These are phyloP conservation scores for Ruditapes philippinarum DNA, from an alignment of 1,140 invertebrate genomes.

Conservation along the genomic window DNA sequence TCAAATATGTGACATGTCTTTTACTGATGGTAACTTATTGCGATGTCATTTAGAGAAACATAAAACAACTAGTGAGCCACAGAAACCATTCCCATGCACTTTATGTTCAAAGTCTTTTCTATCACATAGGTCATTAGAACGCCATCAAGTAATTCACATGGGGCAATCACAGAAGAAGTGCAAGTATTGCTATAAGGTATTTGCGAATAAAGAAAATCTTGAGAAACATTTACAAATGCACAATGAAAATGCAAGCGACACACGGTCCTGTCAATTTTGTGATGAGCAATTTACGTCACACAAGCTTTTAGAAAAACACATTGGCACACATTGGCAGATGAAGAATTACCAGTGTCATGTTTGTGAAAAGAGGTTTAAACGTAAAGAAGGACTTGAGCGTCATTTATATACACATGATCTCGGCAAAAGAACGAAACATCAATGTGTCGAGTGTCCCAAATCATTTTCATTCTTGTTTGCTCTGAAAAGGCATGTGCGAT, in stretches of 20 bases:
- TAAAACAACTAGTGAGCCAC: not conserved
- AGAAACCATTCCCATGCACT: slow-evolving; percentile 31
- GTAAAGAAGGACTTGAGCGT: slow-evolving; percentile 77
- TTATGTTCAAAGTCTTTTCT: slow-evolving; percentile 26
- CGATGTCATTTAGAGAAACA: slow-evolving; percentile 31
- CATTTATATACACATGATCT: slow-evolving; percentile 63
- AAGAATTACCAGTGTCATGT: slow-evolving; percentile 49
- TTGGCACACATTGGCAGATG: slow-evolving; percentile 21
- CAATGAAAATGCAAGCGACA: not conserved
- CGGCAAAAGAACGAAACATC: slow-evolving; percentile 62
- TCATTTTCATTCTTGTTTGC: slow-evolving; percentile 67
- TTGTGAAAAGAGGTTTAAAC: slow-evolving; percentile 65
- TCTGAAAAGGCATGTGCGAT: slow-evolving; percentile 72
- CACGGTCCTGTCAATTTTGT: not conserved
- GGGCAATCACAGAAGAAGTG: slow-evolving; percentile 35
- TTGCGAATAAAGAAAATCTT: slow-evolving; percentile 49
- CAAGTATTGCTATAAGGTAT: slow-evolving; percentile 46
- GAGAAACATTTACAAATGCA: slow-evolving; percentile 39
- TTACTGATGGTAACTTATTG: not conserved
- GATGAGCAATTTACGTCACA: not conserved
- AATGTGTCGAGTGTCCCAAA: slow-evolving; percentile 74
- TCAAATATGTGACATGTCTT: slow-evolving; percentile 51
- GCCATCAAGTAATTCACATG: slow-evolving; percentile 12
- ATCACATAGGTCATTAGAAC: slow-evolving; percentile 26
- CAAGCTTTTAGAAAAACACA: slow-evolving; percentile 26